These are phyloP conservation scores for Scortum barcoo DNA, from an alignment of 2,113 vertebrate species.

Conservation along the genomic window DNA sequence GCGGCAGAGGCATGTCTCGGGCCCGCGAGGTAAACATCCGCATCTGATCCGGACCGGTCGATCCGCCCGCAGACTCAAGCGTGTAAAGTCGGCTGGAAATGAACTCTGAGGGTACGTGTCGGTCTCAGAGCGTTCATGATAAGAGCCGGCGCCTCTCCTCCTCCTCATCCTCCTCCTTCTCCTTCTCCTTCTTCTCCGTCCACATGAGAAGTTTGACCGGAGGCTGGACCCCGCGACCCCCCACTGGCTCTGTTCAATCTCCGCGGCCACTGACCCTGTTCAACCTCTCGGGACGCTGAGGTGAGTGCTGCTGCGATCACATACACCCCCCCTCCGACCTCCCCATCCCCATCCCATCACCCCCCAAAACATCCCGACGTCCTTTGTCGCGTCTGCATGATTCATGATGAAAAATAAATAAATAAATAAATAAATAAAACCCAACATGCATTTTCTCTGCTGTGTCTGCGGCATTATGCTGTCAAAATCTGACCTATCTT, in stretches of 20 bases:
- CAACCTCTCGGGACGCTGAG: slow-evolving; percentile 26
- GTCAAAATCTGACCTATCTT: not conserved
- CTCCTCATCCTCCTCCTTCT: too few relatives aligned
- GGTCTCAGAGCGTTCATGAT: slow-evolving; percentile 23
- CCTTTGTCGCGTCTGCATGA: not conserved
- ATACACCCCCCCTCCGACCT: too few relatives aligned
- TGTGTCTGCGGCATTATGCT: not conserved
- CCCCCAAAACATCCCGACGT: not conserved
- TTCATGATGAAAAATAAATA: too few relatives aligned
- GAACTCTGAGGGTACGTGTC: slow-evolving; percentile 46
- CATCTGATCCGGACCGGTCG: not conserved
- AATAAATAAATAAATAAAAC: too few relatives aligned
- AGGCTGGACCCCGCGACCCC: slow-evolving; percentile 40
- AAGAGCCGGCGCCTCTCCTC: slow-evolving; percentile 31
- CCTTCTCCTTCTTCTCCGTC: slow-evolving; percentile 32
- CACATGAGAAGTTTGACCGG: slow-evolving; percentile 66
- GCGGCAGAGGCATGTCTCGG: slow-evolving; percentile 21
- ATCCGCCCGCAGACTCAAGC: too few relatives aligned
- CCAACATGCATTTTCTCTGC: not conserved
- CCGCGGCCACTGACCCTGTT: slow-evolving; percentile 4
- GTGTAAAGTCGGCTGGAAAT: slow-evolving; percentile 58
- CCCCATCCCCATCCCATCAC: too few relatives aligned
- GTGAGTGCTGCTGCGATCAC: slow-evolving; percentile 53
- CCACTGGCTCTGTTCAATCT: slow-evolving; percentile 8
- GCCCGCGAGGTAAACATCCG: slow-evolving; percentile 2